phyloP scores from a whole-genome alignment of 1,140 invertebrate genomes.

The Orchesella cincta region DNA sequence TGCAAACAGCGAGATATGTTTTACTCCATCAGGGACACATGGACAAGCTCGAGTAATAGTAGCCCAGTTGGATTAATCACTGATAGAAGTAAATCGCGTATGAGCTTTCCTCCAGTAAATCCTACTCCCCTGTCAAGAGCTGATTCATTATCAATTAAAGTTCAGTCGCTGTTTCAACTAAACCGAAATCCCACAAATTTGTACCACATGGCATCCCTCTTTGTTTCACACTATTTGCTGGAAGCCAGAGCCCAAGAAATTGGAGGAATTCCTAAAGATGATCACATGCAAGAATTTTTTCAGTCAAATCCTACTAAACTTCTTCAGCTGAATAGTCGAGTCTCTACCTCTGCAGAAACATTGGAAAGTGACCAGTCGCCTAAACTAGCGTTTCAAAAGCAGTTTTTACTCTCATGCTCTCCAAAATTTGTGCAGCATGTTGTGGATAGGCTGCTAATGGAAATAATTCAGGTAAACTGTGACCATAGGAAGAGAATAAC shows the following conservation, averaged over 20 bases:
- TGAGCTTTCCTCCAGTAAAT: conserved; percentile 4
- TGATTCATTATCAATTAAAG: background rate
- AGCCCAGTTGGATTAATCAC: background rate
- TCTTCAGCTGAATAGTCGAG: conserved; percentile 41
- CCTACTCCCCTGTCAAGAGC: background rate
- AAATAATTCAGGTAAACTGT: conserved; percentile 40
- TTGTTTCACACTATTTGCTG: conserved; percentile 45
- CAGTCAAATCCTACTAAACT: conserved; percentile 46
- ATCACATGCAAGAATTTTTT: conserved; percentile 41
- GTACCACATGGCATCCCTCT: conserved; percentile 40
- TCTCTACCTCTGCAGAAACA: conserved; percentile 9
- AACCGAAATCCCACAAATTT: conserved; percentile 47
- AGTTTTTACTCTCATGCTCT: conserved; percentile 37
- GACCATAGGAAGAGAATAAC: no score
- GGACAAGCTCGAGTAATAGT: conserved; percentile 57
- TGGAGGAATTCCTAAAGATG: conserved; percentile 33
- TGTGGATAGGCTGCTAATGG: conserved; percentile 40
- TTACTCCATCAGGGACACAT: conserved; percentile 69
- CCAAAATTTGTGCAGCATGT: conserved; percentile 46
- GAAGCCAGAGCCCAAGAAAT: conserved; percentile 30
- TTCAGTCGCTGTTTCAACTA: conserved; percentile 36
- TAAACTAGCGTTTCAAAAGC: conserved; percentile 39
- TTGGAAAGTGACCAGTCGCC: background rate
- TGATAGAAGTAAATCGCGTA: background rate
- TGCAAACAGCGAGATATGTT: conserved; percentile 80